Evolutionary conservation across 2,113 vertebrate species (phyloP), one percentile per base, ranked within the genome.

Genomic region (Spea bombifrons): DNA sequence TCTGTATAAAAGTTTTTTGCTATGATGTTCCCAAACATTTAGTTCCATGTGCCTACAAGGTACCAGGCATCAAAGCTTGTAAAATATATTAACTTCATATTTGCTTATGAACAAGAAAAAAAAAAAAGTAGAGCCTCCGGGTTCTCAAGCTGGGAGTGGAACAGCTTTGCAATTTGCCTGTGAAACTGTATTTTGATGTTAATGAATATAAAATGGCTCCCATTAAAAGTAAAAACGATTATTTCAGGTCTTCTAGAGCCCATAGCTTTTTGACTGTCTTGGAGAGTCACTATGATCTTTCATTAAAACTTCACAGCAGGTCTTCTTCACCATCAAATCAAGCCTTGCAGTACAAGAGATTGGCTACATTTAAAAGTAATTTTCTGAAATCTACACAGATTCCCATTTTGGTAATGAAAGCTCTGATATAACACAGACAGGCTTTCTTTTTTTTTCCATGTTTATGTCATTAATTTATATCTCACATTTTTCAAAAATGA

Each of bases 121-220:
- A 80, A 95, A 95, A 95, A 91, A 94, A 91, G 90, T 92, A 86
- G 93, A 94, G 91, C 92, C 94, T 93, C 90, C 91, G 92, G 92
- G 91, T 96, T 92, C 91, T 96, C 96, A 96, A 97, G 96, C 97
- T 98, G 96, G 96, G 96, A 96, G 90, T 93, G 92, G 93, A 97
- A 97, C 96, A 95, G 95, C 95, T 97, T 97, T 94, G 94, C 96
- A 97, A 97, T 96, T 97, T 97, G 94, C 95, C 93, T 93, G 93
- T 92, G 93, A 96, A 94, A 94, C 94, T 94, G 92, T 95, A 96
- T 97, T 98, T 98, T 96, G 94, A 97, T 97, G 94, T 95, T 96
- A 98, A 98, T 98, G 94, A 98, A 98, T 95, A 96, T 96, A 96
- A 97, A 97, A 98, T 97, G 95, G 94, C 93, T 94, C 92, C 95